Evolutionary conservation across 2,888 invertebrate genomes (phyloP).

Genomic region (Drosophila algonquin): DNA sequence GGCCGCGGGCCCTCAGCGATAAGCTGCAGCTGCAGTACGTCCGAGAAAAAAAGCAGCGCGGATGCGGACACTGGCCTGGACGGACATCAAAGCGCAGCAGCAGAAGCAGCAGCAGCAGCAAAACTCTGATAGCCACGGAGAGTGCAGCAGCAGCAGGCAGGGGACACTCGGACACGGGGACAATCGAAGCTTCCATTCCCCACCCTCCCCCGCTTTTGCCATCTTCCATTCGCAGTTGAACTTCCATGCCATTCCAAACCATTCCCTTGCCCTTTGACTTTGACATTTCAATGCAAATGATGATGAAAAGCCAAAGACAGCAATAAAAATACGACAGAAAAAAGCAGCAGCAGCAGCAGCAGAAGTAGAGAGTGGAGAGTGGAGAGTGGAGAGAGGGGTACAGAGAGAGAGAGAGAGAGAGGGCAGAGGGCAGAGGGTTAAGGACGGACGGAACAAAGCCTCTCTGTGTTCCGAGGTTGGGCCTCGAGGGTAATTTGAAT

Average conservation of each 20-base stretch:
- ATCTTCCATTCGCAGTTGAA: constrained; percentile 46
- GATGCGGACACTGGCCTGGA: constrained; percentile 37
- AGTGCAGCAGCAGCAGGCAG: constrained; percentile 58
- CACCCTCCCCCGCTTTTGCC: background rate
- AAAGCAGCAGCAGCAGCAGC: constrained; percentile 1
- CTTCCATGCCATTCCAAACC: background rate
- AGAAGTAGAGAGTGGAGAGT: background rate
- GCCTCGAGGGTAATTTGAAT: constrained; percentile 72
- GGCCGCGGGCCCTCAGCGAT: constrained; percentile 67
- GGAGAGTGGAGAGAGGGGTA: background rate
- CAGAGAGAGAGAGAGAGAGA: background rate
- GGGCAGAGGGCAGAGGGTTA: constrained; percentile 10
- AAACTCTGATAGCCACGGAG: constrained; percentile 54
- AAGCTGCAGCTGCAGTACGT: constrained; percentile 77
- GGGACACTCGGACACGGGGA: constrained; percentile 19
- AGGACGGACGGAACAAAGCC: constrained; percentile 58
- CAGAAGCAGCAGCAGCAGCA: constrained; percentile 6
- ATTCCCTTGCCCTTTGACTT: constrained; percentile 68
- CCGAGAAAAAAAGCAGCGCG: constrained; percentile 31
- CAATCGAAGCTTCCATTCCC: constrained; percentile 59
- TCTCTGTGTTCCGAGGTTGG: constrained; percentile 50
- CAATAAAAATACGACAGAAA: constrained; percentile 53
- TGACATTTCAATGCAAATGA: constrained; percentile 79
- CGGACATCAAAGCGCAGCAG: constrained; percentile 61
- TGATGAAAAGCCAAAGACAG: constrained; percentile 80